Base-by-base conservation (phyloP, 1,140 invertebrate genomes). In the Ctenoplectra terminalis region DNA sequence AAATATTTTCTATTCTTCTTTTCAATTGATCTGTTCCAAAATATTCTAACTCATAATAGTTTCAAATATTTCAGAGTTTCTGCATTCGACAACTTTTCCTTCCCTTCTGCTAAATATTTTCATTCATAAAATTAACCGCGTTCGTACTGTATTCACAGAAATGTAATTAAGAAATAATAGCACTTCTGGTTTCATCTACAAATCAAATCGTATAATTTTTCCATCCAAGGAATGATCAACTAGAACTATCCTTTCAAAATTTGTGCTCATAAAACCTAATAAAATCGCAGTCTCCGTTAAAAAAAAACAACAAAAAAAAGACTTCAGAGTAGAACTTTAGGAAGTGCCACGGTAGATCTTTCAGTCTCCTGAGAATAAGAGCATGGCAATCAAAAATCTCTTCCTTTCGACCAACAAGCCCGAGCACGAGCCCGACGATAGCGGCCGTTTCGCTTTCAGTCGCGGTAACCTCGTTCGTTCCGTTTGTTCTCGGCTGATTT, bases 361-460 rank as follows among this genome's bases (percentile, higher is more conserved):
- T 7, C 15, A 2, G 8, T 43, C 11, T 4, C 40, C 11, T 11
- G 7, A 15, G 56, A 17, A 15, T 58, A 58, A 58, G 26, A 26
- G 9, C n/a, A 0, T 64, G 72, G 48, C 54, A 15, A 29, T 58
- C 54, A 29, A 31, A 77, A 76, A 85, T 85, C 74, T 73, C 52
- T 75, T 73, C 64, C 23, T 61, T 29, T 54, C 61, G 34, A 58
- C 23, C 50, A 37, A 46, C 61, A 83, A 73, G 52, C 46, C 66
- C 52, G 37, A 72, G 31, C n/a, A n/a, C n/a, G n/a, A n/a, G n/a
- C n/a, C 40, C 9, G 40, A 40, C 4, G 40, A 40, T 40, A 4
- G 40, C 4, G 40, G 40, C 40, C 67, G 83, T 78, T 84, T 82
- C 67, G 73, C 80, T 84, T 82, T 84, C 73, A 70, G 13, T n/a